phyloP scores from a whole-genome alignment of 2,888 invertebrate species.

The Calameuta idolon region DNA sequence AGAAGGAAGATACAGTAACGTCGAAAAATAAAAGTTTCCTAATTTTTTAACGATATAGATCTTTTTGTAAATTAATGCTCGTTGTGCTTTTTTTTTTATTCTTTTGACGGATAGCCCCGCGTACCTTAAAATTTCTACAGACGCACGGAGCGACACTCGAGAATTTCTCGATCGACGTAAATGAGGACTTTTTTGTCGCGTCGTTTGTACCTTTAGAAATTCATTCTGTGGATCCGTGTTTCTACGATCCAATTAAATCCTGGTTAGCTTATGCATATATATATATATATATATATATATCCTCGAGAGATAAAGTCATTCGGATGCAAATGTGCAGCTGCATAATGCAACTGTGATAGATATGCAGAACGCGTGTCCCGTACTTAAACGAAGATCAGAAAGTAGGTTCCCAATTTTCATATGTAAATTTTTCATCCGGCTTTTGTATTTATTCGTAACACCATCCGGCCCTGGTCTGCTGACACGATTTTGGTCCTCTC shows the following conservation, averaged over 20 bases:
- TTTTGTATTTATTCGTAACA: neutral
- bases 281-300: too few species aligned
- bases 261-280: neutral
- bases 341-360: neutral
- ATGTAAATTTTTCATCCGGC: conserved; percentile 36
- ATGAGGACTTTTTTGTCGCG: neutral
- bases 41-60: neutral
- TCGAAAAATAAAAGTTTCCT: neutral
- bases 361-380: neutral
- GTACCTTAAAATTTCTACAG: neutral
- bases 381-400: conserved; percentile 11
- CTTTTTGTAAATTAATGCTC: neutral
- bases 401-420: conserved; percentile 48
- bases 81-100: neutral
- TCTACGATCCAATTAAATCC: neutral
- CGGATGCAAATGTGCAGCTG: conserved; percentile 15
- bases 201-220: neutral
- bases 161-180: neutral
- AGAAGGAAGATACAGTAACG: neutral
- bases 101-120: neutral
- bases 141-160: neutral
- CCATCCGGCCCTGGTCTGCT: neutral
- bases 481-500: neutral
- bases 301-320: conserved; percentile 14
- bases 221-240: neutral